Evolutionary conservation across 1,140 invertebrate species (phyloP).

Genomic region (Drosophila seguyi): DNA sequence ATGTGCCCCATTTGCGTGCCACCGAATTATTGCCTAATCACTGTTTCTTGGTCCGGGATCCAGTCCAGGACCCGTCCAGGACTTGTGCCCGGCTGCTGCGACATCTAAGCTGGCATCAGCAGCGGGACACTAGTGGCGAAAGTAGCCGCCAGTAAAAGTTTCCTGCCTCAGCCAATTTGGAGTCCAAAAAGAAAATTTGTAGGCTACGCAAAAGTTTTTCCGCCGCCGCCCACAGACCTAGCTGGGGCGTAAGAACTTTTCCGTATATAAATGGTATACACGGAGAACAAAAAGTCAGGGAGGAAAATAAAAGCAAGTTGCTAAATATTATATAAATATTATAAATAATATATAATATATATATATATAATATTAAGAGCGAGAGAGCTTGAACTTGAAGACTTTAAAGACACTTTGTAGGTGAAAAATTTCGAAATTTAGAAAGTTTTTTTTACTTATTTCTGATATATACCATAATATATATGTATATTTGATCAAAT

Average conservation of each 20-base stretch:
- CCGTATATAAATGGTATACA: constrained; percentile 9
- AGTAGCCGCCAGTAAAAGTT: constrained; percentile 78
- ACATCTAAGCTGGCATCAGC: constrained; percentile 8
- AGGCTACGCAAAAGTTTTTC: constrained; percentile 79
- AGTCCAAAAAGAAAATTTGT: constrained; percentile 76
- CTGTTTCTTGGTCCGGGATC: constrained; percentile 42
- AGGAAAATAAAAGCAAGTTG: too few species aligned
- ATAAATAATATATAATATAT: too few species aligned
- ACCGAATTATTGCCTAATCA: constrained; percentile 78
- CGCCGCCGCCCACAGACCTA: background rate
- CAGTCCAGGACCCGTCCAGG: too few species aligned
- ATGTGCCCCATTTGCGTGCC: constrained; percentile 45
- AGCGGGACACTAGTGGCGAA: constrained; percentile 41
- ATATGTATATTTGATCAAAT: too few species aligned
- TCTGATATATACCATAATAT: too few species aligned
- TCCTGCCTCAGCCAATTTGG: constrained; percentile 73
- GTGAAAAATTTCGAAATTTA: too few species aligned
- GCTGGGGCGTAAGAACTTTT: constrained; percentile 35
- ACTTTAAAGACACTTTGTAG: too few species aligned
- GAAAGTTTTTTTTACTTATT: too few species aligned
- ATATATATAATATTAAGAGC: too few species aligned
- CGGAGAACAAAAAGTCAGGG: background rate
- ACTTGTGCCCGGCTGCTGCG: background rate
- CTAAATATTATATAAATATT: too few species aligned
- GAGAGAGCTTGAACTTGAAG: too few species aligned